Conservation (phyloP, 2,113 vertebrate species). For the Muntiacus muntjak region DNA sequence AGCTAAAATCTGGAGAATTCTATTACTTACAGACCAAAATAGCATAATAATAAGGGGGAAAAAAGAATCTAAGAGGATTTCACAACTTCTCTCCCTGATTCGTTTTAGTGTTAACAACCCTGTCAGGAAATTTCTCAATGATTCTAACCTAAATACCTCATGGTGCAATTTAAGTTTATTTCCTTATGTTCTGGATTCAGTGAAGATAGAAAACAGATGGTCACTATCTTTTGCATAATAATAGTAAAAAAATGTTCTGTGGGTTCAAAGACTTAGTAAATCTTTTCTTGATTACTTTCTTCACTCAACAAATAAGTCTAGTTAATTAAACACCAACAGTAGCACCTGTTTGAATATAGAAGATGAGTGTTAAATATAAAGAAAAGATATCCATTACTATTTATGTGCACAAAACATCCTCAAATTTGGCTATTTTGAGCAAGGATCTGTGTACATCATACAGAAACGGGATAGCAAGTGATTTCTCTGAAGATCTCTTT, state of each 20-base stretch:
- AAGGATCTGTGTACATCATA: background rate
- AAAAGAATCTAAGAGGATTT: slow-evolving; percentile 26
- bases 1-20: background rate
- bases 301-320: background rate
- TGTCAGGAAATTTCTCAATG: slow-evolving; percentile 56
- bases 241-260: slow-evolving; percentile 20
- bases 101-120: slow-evolving; percentile 16
- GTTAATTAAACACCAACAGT: slow-evolving; percentile 11
- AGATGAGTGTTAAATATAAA: background rate
- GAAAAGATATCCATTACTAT: background rate
- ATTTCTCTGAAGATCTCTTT: background rate
- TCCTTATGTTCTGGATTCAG: slow-evolving; percentile 28
- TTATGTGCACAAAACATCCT: background rate
- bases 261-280: slow-evolving; percentile 28
- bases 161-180: slow-evolving; percentile 24
- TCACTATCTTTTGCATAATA: slow-evolving; percentile 13
- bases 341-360: background rate
- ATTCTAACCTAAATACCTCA: slow-evolving; percentile 45
- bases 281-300: slow-evolving; percentile 40
- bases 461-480: background rate
- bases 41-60: background rate
- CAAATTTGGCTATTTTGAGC: background rate
- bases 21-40: background rate
- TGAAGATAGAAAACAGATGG: slow-evolving; percentile 47
- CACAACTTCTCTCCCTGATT: slow-evolving; percentile 15